phyloP scores from a whole-genome alignment of 2,797 vertebrate species.

The Molossus molossus region DNA sequence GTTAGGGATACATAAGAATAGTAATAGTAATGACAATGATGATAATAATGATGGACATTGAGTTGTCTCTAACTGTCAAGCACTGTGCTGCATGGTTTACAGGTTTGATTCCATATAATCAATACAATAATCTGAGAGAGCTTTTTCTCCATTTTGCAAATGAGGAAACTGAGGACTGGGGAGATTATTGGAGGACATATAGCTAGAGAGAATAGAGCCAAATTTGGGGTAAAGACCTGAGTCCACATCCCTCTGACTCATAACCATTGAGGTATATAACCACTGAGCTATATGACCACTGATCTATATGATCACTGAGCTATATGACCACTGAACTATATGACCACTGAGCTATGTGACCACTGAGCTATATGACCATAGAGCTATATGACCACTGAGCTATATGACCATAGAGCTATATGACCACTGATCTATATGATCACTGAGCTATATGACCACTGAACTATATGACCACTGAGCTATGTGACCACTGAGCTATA shows the following conservation, averaged over 20 bases:
- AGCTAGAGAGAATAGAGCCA: not conserved
- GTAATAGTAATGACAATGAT: not conserved
- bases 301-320: not conserved
- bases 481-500: not conserved
- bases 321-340: not conserved
- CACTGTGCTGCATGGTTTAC: not conserved
- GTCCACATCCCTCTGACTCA: not conserved
- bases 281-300: not conserved
- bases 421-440: no score
- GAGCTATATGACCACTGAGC: not conserved
- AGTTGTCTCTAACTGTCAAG: not conserved
- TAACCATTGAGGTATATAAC: not conserved
- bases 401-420: not conserved
- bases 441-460: not conserved
- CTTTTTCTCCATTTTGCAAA: constrained; percentile 45
- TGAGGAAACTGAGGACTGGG: constrained; percentile 49
- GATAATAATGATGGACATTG: not conserved
- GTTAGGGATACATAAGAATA: not conserved
- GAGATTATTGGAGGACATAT: not conserved
- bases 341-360: not conserved
- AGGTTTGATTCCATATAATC: constrained; percentile 18
- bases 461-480: not conserved
- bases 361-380: not conserved
- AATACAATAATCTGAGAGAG: not conserved
- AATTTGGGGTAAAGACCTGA: not conserved